Conservation (phyloP, 2,113 vertebrate species). For the Syngnathus typhle region DNA sequence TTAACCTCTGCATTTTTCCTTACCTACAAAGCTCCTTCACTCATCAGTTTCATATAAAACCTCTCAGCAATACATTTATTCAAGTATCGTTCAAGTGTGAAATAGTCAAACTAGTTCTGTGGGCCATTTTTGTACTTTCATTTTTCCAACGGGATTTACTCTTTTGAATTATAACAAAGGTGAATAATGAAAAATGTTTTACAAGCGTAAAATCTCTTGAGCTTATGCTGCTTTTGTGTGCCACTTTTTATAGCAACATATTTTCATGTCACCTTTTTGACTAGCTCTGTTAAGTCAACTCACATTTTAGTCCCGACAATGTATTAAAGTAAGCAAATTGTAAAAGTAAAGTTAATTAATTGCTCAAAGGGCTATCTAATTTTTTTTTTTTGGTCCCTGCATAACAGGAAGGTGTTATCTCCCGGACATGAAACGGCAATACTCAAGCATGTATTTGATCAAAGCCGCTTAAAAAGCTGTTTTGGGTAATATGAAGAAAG, state of each 20-base stretch:
- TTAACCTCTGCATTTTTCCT: conserved; percentile 24
- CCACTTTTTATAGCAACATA: background rate
- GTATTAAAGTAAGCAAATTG: conserved; percentile 9
- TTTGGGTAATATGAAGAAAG: conserved; percentile 36
- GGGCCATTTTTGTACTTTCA: background rate
- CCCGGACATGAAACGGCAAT: conserved; percentile 49
- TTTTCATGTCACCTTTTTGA: background rate
- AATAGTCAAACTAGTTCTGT: conserved; percentile 20
- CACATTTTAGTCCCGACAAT: conserved; percentile 14
- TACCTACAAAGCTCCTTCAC: conserved; percentile 30
- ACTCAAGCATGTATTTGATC: conserved; percentile 49
- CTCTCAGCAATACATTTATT: conserved; percentile 32
- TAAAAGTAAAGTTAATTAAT: conserved; percentile 32
- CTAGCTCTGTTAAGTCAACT: conserved; percentile 3
- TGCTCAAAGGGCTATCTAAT: conserved; percentile 31
- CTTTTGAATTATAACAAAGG: background rate
- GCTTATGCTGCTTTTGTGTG: background rate
- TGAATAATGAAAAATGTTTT: background rate
- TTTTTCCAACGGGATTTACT: conserved; percentile 8
- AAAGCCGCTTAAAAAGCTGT: conserved; percentile 34
- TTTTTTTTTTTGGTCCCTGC: background rate
- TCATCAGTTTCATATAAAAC: conserved; percentile 16
- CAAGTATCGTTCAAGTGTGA: conserved; percentile 26
- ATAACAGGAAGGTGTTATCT: conserved; percentile 42
- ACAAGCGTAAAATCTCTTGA: background rate